Percentiles rank a stretch among this genome's conserved stretches.
Evolutionary conservation across 2,113 vertebrate species (phyloP).

Genomic region (Echinops telfairi): DNA sequence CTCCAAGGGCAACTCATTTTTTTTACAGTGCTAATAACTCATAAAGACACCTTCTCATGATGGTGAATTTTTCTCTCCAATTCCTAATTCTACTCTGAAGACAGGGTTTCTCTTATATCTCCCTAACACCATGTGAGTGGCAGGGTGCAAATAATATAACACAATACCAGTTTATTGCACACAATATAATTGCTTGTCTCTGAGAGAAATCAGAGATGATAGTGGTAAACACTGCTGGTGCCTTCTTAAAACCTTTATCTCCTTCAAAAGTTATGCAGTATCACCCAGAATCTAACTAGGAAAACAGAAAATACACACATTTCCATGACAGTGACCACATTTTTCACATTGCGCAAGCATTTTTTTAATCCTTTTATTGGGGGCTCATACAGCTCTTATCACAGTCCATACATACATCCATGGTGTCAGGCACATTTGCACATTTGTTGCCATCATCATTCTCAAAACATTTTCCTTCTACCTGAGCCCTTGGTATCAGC

Average conservation of each 20-base stretch:
- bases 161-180: neutral
- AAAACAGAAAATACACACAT: neutral
- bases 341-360: too few species aligned
- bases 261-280: conserved; percentile 37
- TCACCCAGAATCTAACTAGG: conserved; percentile 4
- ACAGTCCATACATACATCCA: too few species aligned
- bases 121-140: neutral
- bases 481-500: too few species aligned
- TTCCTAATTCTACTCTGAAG: neutral
- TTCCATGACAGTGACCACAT: too few species aligned
- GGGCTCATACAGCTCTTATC: too few species aligned
- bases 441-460: too few species aligned
- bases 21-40: neutral
- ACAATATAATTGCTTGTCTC: neutral
- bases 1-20: conserved; percentile 1
- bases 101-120: conserved; percentile 33
- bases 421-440: too few species aligned
- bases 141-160: neutral
- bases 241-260: neutral
- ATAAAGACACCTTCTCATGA: neutral
- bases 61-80: conserved; percentile 25
- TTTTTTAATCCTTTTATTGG: too few species aligned
- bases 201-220: conserved; percentile 24
- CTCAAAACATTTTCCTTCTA: too few species aligned
- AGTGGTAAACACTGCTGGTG: neutral